phyloP scores from a whole-genome alignment of 2,888 invertebrate species.

The Horisme vitalbata region DNA sequence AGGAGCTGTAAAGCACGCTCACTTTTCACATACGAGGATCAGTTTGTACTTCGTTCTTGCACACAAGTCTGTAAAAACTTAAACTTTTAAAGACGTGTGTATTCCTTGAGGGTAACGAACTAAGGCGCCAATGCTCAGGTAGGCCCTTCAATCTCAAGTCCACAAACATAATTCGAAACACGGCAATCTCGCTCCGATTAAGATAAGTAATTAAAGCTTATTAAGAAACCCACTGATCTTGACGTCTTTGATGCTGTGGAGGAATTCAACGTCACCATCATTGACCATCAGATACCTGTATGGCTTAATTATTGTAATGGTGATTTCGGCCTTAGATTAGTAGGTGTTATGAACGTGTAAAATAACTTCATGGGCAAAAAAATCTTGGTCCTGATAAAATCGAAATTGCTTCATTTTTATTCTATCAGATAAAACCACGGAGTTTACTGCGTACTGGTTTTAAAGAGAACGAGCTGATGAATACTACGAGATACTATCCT shows the following conservation, averaged over 20 bases:
- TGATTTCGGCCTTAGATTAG: constrained; percentile 2
- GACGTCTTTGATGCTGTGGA: constrained; percentile 1
- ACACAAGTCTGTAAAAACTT: not conserved
- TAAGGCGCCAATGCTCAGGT: constrained; percentile 48
- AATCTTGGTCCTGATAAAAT: no score
- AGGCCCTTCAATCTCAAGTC: constrained; percentile 42
- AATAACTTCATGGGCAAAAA: not conserved
- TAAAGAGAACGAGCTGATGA: no score
- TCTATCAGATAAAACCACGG: no score
- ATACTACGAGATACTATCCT: no score
- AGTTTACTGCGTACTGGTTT: no score
- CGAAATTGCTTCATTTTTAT: no score
- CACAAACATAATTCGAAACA: constrained; percentile 25
- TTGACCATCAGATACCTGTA: not conserved
- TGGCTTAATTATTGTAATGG: constrained; percentile 8
- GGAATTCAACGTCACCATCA: not conserved
- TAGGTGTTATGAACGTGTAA: not conserved
- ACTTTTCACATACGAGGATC: no score
- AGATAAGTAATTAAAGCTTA: constrained; percentile 8
- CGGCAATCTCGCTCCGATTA: constrained; percentile 13
- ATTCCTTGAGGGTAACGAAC: constrained; percentile 57
- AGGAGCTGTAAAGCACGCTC: no score
- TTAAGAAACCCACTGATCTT: constrained; percentile 14
- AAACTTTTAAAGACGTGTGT: constrained; percentile 1
- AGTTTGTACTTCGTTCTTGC: not conserved